phyloP scores from a whole-genome alignment of 2,797 vertebrate species.

The Remorina albescens region DNA sequence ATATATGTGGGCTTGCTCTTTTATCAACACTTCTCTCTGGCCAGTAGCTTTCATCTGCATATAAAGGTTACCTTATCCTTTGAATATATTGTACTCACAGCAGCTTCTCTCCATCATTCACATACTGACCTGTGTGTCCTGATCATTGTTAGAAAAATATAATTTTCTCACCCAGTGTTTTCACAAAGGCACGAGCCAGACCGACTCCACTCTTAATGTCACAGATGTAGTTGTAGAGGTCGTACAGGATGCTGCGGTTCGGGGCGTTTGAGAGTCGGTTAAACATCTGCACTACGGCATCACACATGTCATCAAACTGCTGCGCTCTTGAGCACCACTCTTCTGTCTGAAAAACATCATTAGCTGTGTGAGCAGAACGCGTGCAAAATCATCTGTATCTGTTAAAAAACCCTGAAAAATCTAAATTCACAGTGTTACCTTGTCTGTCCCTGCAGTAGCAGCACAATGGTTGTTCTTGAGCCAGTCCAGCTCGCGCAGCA shows the following conservation, averaged over 20 bases:
- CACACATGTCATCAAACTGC: conserved; percentile 93
- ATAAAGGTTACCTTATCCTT: not conserved
- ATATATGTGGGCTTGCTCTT: too few species aligned
- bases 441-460: conserved; percentile 63
- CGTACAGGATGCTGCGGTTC: conserved; percentile 96
- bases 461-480: conserved; percentile 89
- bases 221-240: conserved; percentile 99
- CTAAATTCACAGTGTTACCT: conserved; percentile 35
- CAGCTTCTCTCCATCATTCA: not conserved
- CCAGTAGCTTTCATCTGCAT: not conserved
- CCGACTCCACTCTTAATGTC: conserved; percentile 98
- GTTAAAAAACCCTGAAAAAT: not conserved
- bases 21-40: too few species aligned
- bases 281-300: conserved; percentile 96
- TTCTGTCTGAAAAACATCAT: conserved; percentile 79
- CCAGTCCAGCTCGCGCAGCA: conserved; percentile 97
- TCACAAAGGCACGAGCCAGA: conserved; percentile 94
- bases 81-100: not conserved
- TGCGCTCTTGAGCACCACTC: conserved; percentile 91
- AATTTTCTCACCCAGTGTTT: conserved; percentile 70
- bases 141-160: not conserved
- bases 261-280: conserved; percentile 96
- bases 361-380: not conserved
- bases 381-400: not conserved
- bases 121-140: not conserved